Evolutionary conservation across 2,113 vertebrate genomes (phyloP), one percentile per base, ranked within the genome.

Genomic region (Lepisosteus osseus): DNA sequence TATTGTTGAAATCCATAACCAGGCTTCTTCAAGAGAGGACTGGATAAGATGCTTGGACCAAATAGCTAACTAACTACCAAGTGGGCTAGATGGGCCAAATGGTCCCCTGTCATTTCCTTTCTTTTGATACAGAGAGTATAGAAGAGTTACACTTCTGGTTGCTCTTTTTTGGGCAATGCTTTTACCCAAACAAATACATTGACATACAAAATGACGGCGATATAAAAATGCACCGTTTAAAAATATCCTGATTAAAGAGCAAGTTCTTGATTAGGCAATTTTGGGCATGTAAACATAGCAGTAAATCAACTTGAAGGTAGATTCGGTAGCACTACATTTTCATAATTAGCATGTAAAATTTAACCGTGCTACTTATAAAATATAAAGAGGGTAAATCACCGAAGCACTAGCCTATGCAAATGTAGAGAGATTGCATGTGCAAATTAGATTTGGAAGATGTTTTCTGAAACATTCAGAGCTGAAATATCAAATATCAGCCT

Each of bases 401-500:
- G 79, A 78, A 80, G 82, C 69, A 74, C 79, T 75, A 82, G 81
- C 84, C 83, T 85, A 88, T 86, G 86, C 84, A 83, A 88, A 89
- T 89, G 84, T 80, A 2, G 57, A 59, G 81, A 88, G 80, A 86
- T 90, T 86, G 90, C 85, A 85, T 86, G 86, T 88, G 86, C 81
- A 84, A 86, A 88, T 88, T 81, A 87, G 85, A 86, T 87, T 83
- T 76, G 76, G 84, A 76, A 82, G 74, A 82, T 80, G 83, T 59
- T 59, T 59, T 59, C 57, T 68, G 79, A 83, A 86, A 87, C 83
- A 77, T 6, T 12, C 3, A 40, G 70, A 40, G 14, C 9, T 41
- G 80, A 84, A 82, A 77, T 81, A 85, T 87, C 80, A 82, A 82
- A 84, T 78, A 81, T 82, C 77, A 76, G 78, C 66, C 67, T 5